Conservation (phyloP, 1,140 invertebrate species). For the Drosophila dunni region DNA sequence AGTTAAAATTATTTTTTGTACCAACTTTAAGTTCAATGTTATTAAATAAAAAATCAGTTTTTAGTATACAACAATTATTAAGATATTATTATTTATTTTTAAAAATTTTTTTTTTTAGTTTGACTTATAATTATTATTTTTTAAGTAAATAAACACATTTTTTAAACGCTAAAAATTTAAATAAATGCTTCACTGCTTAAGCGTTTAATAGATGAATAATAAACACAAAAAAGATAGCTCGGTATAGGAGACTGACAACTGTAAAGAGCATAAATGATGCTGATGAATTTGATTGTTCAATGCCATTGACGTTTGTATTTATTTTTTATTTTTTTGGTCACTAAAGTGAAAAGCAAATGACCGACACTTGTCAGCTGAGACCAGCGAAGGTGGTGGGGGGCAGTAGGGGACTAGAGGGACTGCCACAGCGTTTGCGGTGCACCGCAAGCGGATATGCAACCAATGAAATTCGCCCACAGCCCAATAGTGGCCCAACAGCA, state of each 20-base stretch:
- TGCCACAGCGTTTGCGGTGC: conserved; percentile 73
- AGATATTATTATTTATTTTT: too few relatives aligned
- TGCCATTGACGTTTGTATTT: conserved; percentile 40
- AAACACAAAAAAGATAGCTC: background rate
- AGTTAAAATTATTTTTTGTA: too few relatives aligned
- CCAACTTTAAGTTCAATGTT: too few relatives aligned
- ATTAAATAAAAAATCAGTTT: too few relatives aligned
- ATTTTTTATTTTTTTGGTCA: conserved; percentile 2
- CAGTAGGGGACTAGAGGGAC: background rate
- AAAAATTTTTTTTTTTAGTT: too few relatives aligned
- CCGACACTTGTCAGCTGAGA: conserved; percentile 21
- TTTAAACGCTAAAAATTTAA: too few relatives aligned
- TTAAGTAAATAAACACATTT: too few relatives aligned
- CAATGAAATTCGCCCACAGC: conserved; percentile 25
- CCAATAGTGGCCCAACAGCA: conserved; percentile 1
- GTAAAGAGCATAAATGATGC: background rate
- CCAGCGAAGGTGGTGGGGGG: background rate
- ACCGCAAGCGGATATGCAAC: conserved; percentile 69
- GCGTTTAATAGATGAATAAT: background rate
- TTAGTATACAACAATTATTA: too few relatives aligned
- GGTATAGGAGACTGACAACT: too few relatives aligned
- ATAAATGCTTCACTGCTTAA: background rate
- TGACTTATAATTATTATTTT: too few relatives aligned
- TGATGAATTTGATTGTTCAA: conserved; percentile 40
- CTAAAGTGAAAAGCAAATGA: conserved; percentile 35